Base-by-base conservation (phyloP, 2,888 invertebrate species). In the Chloromyia formosa region DNA sequence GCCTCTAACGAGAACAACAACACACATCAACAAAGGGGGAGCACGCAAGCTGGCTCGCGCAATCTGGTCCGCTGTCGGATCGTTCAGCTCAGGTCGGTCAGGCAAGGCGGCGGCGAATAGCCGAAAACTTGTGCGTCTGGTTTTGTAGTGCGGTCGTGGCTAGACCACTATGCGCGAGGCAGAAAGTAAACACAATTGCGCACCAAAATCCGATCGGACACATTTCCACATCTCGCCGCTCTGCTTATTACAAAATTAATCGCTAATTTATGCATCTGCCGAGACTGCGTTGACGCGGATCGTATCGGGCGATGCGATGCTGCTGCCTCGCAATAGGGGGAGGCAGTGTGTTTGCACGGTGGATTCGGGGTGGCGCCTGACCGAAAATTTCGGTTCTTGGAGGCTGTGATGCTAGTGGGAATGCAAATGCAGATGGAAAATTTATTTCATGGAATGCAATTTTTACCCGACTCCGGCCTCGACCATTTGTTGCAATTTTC, bases 401-500 rank as follows among this genome's bases (percentile, higher is more conserved):
- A n/a, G n/a, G n/a, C n/a, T n/a, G n/a, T n/a, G n/a, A n/a, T n/a
- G n/a, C 20, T n/a, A n/a, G n/a, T n/a, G n/a, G n/a, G n/a, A n/a
- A 16, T 14, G 40, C 16, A 14, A 40, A 4, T 35, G 27, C 62
- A 16, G 14, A 27, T n/a, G 23, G 62, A 16, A 23, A 23, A 40
- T 27, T 27, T 27, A n/a, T 9, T 53, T 45, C 18, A 18, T 82
- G 80, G 12, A 49, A 12, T n/a, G 1, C 5, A 56, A 20, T 10
- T 20, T 35, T 66, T 74, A 85, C 85, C 84, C 81, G 56, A 85
- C 79, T 22, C 83, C 83, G 45, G 81, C 77, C 77, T 84, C 85
- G n/a, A 85, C 83, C 62, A 84, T 81, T 62, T 82, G 81, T 77
- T 84, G 83, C 66, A 85, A 81, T 14, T 82, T 81, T 18, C 80